These are phyloP conservation scores for Acanthosepion esculentum DNA, from an alignment of 2,888 invertebrate genomes.

Conservation along the genomic window DNA sequence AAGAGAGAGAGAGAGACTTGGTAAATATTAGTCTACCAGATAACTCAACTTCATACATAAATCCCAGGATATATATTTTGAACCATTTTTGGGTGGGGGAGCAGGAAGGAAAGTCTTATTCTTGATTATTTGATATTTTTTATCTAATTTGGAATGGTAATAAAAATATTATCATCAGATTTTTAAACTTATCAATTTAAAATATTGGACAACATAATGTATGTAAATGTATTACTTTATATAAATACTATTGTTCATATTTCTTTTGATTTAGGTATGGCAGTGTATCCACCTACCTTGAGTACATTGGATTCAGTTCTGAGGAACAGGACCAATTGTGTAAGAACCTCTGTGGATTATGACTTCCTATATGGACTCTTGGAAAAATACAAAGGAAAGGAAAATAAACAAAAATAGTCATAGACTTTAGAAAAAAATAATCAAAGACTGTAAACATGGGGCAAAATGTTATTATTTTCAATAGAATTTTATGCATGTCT, in stretches of 20 bases:
- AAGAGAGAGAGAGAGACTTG: no score
- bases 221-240: neutral
- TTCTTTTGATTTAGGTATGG: slow-evolving; percentile 61
- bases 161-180: no score
- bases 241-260: neutral
- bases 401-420: neutral
- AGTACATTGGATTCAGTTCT: slow-evolving; percentile 63
- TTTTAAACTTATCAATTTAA: no score
- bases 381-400: slow-evolving; percentile 51
- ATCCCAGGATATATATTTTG: no score
- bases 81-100: no score
- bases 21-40: no score
- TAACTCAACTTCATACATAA: no score
- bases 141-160: no score
- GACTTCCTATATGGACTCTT: slow-evolving; percentile 50
- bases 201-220: no score
- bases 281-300: slow-evolving; percentile 62
- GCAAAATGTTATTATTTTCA: neutral
- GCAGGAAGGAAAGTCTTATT: no score
- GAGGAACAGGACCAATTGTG: slow-evolving; percentile 61
- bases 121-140: no score
- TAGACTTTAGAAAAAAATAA: neutral
- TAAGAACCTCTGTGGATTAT: slow-evolving; percentile 54
- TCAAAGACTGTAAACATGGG: neutral
- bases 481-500: neutral